These are phyloP conservation scores for Hemichromis elongatus DNA, from an alignment of 2,113 vertebrate species.

Conservation along the genomic window DNA sequence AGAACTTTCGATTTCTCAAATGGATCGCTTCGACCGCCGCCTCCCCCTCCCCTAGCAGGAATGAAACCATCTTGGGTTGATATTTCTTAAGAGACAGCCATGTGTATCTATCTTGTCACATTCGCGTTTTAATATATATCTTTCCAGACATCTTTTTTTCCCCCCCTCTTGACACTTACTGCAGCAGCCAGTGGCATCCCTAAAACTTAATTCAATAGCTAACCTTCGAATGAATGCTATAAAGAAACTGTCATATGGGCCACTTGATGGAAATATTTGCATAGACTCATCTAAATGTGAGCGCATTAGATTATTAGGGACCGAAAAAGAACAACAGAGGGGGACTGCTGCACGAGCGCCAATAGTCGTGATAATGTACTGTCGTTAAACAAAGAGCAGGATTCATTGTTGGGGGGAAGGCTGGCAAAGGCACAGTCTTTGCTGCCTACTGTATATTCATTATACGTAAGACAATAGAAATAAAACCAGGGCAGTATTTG, in stretches of 20 bases:
- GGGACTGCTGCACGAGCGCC: background rate
- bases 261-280: constrained; percentile 28
- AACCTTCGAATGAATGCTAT: background rate
- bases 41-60: background rate
- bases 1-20: constrained; percentile 52
- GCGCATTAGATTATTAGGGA: background rate
- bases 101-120: background rate
- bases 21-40: constrained; percentile 9
- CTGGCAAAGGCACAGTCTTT: constrained; percentile 3
- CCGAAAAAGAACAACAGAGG: background rate
- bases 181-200: background rate
- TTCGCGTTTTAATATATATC: constrained; percentile 32
- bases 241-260: background rate
- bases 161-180: background rate
- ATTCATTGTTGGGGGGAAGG: constrained; percentile 12
- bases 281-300: constrained; percentile 19
- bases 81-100: constrained; percentile 2
- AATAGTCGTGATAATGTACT: background rate
- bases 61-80: constrained; percentile 11
- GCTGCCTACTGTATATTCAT: constrained; percentile 2
- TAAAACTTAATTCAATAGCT: constrained; percentile 5
- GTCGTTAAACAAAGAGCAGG: constrained; percentile 9
- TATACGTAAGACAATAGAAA: constrained; percentile 20
- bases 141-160: background rate
- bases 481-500: constrained; percentile 16